phyloP scores from a whole-genome alignment of 2,888 invertebrate species.

The Uropetala carovei region DNA sequence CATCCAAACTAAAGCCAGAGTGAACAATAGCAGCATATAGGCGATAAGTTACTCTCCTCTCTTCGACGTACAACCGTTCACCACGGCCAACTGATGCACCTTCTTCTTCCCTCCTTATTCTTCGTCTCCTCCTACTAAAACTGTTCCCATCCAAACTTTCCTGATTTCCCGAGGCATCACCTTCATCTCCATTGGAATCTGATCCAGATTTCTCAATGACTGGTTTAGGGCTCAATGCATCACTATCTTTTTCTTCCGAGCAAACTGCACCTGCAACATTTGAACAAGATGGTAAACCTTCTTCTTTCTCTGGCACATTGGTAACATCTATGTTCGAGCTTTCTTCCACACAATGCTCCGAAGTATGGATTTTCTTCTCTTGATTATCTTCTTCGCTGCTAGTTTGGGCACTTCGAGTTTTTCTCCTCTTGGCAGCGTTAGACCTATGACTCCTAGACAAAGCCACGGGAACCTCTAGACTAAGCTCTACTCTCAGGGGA shows the following conservation, averaged over 20 bases:
- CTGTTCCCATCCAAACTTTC: not conserved
- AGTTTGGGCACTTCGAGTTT: conserved; percentile 48
- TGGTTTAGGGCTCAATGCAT: not conserved
- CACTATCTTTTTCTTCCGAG: not conserved
- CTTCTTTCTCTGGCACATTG: not conserved
- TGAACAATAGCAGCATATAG: conserved; percentile 92
- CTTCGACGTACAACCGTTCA: conserved; percentile 16
- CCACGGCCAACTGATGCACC: conserved; percentile 12
- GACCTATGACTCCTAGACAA: conserved; percentile 47
- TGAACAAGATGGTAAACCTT: conserved; percentile 33
- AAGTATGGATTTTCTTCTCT: not conserved
- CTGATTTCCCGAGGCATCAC: conserved; percentile 28
- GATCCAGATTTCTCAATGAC: not conserved
- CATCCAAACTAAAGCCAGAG: conserved; percentile 88
- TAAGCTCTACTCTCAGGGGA: conserved; percentile 69
- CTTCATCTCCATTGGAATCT: conserved; percentile 5
- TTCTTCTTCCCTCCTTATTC: conserved; percentile 43
- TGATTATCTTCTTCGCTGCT: conserved; percentile 40
- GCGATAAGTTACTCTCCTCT: conserved; percentile 78
- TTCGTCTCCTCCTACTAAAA: conserved; percentile 35
- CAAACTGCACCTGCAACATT: not conserved
- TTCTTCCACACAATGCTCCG: conserved; percentile 8
- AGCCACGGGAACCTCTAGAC: conserved; percentile 43
- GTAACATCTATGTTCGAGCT: conserved; percentile 1
- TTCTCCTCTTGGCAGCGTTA: conserved; percentile 54